Percentiles rank a stretch among this genome's conserved stretches.
These are phyloP conservation scores for Semaprochilodus insignis DNA, from an alignment of 2,797 vertebrate genomes.

Conservation along the genomic window DNA sequence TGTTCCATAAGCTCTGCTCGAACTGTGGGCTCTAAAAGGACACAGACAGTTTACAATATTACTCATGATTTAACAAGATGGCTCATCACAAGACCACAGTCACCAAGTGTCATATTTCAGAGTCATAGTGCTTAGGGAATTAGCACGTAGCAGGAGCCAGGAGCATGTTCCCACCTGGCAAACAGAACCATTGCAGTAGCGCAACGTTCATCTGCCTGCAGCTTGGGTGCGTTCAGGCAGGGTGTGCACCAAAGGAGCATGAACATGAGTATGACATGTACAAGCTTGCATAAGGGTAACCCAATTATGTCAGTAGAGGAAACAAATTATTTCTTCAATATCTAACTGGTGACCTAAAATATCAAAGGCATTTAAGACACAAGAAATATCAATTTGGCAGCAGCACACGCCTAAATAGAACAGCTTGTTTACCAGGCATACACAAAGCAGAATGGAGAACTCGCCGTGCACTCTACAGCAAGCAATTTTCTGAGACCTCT, in stretches of 20 bases:
- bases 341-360: neutral
- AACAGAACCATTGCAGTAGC: neutral
- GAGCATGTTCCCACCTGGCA: neutral
- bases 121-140: constrained; percentile 4
- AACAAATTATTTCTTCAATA: neutral
- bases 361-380: neutral
- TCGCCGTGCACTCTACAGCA: neutral
- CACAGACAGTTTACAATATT: neutral
- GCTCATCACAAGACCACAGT: neutral
- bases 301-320: neutral
- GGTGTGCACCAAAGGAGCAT: neutral
- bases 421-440: neutral
- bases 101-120: constrained; percentile 16
- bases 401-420: neutral
- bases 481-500: neutral
- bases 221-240: neutral
- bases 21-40: constrained; percentile 83
- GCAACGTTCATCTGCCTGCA: constrained; percentile 15
- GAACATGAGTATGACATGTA: neutral
- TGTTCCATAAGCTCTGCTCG: constrained; percentile 91
- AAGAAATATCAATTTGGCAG: neutral
- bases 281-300: neutral
- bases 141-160: neutral
- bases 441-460: neutral
- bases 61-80: neutral